These are phyloP conservation scores for Leptopilina clavipes DNA, from an alignment of 1,140 invertebrate species.

Conservation along the genomic window DNA sequence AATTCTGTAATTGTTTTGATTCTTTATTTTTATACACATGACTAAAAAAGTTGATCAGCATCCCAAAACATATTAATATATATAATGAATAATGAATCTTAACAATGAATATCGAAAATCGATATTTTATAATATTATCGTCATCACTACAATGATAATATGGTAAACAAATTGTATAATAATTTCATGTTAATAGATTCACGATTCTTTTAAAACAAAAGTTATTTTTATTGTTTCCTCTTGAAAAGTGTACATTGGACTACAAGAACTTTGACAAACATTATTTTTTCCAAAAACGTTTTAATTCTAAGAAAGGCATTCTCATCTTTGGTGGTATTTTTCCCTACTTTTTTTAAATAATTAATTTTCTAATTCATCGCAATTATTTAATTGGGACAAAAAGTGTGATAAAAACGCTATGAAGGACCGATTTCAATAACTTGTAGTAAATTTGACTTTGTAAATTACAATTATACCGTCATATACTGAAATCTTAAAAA, in stretches of 20 bases:
- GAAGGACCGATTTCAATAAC: too few species aligned
- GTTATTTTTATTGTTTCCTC: slow-evolving; percentile 4
- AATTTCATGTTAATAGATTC: slow-evolving; percentile 13
- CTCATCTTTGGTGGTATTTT: slow-evolving; percentile 16
- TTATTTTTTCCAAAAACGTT: slow-evolving; percentile 1
- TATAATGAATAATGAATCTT: slow-evolving; percentile 16
- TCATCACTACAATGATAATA: too few species aligned
- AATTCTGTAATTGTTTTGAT: too few species aligned
- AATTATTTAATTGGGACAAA: neutral
- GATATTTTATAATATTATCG: too few species aligned
- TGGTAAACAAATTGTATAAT: neutral
- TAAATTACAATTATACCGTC: too few species aligned
- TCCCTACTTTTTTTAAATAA: neutral
- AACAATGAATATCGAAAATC: neutral
- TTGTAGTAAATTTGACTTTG: too few species aligned
- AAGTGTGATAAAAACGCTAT: neutral
- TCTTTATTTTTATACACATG: too few species aligned
- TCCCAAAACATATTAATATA: neutral
- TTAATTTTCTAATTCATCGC: neutral
- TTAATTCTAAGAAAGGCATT: slow-evolving; percentile 13
- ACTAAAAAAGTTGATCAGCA: too few species aligned
- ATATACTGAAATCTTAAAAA: too few species aligned
- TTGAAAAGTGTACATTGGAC: neutral
- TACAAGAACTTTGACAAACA: slow-evolving; percentile 8
- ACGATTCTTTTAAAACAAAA: slow-evolving; percentile 10